Evolutionary conservation across 2,113 vertebrate genomes (phyloP).

Genomic region (Morone chrysops): DNA sequence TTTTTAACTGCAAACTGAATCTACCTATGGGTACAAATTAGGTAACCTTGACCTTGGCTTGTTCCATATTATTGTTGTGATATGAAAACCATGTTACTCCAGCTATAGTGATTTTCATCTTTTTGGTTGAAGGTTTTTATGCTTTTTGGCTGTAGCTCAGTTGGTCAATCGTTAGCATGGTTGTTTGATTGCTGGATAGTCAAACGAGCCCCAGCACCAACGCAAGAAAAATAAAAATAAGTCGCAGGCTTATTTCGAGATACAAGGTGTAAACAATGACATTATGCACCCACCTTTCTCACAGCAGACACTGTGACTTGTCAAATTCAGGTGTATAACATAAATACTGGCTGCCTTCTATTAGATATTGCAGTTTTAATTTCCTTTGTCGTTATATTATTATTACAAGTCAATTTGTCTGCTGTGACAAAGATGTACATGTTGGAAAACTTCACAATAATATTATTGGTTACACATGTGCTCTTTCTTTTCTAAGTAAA

Average conservation of each 20-base stretch:
- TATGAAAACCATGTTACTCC: background rate
- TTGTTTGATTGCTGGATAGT: background rate
- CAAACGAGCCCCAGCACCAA: background rate
- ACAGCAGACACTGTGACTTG: too few species aligned
- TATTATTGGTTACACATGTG: too few species aligned
- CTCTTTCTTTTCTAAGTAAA: background rate
- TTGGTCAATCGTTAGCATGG: background rate
- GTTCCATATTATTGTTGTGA: background rate
- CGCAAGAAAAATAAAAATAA: background rate
- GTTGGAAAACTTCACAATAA: background rate
- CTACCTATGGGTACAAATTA: too few species aligned
- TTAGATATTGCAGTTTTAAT: too few species aligned
- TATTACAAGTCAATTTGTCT: background rate
- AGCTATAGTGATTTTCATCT: background rate
- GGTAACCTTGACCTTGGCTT: too few species aligned
- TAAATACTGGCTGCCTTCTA: background rate
- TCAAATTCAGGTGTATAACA: background rate
- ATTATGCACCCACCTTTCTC: background rate
- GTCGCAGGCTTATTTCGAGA: background rate
- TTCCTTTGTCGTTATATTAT: too few species aligned
- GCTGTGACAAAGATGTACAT: background rate
- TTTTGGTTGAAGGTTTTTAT: background rate
- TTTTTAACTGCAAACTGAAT: too few species aligned
- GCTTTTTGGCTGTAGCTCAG: background rate
- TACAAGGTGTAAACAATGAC: background rate